A percentile compares a stretch with the other conserved stretches of the same genome.
Evolutionary conservation across 2,113 vertebrate genomes (phyloP).

Genomic region (Genyomyrus donnyi): DNA sequence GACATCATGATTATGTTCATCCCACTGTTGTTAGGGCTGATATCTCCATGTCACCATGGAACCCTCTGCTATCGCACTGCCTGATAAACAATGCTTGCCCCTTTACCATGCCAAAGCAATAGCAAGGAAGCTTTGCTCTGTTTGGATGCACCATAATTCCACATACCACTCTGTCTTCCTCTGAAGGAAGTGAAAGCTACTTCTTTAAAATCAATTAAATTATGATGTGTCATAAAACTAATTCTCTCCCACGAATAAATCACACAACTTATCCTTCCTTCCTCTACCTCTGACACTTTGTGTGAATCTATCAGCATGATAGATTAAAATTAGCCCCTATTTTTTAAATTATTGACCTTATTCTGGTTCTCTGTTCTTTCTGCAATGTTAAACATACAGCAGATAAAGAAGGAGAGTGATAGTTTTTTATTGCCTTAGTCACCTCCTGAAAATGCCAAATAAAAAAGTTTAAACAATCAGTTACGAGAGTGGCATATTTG

Average conservation of each 20-base stretch:
- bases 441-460: background rate
- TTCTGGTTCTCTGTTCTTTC: conserved; percentile 36
- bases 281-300: conserved; percentile 58
- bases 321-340: conserved; percentile 58
- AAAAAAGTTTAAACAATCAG: background rate
- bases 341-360: conserved; percentile 61
- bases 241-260: conserved; percentile 53
- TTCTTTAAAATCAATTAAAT: conserved; percentile 64
- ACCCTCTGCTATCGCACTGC: conserved; percentile 7
- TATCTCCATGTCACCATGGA: background rate
- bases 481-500: background rate
- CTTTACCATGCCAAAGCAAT: conserved; percentile 49
- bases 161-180: conserved; percentile 35
- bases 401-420: conserved; percentile 35
- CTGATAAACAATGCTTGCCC: conserved; percentile 57
- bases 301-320: conserved; percentile 53
- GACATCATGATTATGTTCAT: background rate
- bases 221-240: conserved; percentile 60
- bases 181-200: conserved; percentile 46
- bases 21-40: background rate
- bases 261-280: conserved; percentile 51
- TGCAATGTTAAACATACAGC: conserved; percentile 44
- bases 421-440: background rate
- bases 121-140: conserved; percentile 57
- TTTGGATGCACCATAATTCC: conserved; percentile 64